A percentile compares a stretch with the other conserved stretches of the same genome.
Conservation (phyloP, 2,113 vertebrate species). For the Notothenia coriiceps region DNA sequence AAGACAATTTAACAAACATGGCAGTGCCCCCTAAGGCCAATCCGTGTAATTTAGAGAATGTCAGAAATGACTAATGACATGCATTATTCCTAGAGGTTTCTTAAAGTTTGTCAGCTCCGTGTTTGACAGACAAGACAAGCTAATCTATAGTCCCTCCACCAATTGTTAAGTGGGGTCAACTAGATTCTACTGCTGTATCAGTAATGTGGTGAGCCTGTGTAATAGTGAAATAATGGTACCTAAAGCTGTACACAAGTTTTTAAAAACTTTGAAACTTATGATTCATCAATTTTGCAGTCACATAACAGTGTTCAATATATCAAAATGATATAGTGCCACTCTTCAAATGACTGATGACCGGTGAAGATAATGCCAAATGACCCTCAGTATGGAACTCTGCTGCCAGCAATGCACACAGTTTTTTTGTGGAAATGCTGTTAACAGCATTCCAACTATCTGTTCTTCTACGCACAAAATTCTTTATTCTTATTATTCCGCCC, state of each 20-base stretch:
- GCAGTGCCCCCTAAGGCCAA: background rate
- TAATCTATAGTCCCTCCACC: background rate
- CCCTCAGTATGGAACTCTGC: background rate
- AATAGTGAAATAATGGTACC: background rate
- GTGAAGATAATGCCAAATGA: constrained; percentile 7
- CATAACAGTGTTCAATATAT: background rate
- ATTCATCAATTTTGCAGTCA: background rate
- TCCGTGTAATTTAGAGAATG: constrained; percentile 33
- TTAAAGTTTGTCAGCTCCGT: constrained; percentile 29
- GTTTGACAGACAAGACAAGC: constrained; percentile 9
- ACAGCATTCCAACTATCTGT: no score
- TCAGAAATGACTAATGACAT: constrained; percentile 9
- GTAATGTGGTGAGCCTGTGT: background rate
- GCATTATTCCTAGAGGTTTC: constrained; percentile 25
- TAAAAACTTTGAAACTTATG: background rate
- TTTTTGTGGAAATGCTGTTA: no score
- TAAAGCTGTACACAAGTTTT: background rate
- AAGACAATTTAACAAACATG: background rate
- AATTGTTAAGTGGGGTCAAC: constrained; percentile 1
- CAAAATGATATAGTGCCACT: background rate
- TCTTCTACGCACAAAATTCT: no score
- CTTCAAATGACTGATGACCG: constrained; percentile 3
- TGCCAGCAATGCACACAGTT: constrained; percentile 5
- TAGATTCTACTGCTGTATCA: background rate
- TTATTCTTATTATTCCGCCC: no score